A percentile compares a stretch with the other conserved stretches of the same genome.
Evolutionary conservation across 2,797 vertebrate genomes (phyloP).

Genomic region (Bryconaethiops microstoma): DNA sequence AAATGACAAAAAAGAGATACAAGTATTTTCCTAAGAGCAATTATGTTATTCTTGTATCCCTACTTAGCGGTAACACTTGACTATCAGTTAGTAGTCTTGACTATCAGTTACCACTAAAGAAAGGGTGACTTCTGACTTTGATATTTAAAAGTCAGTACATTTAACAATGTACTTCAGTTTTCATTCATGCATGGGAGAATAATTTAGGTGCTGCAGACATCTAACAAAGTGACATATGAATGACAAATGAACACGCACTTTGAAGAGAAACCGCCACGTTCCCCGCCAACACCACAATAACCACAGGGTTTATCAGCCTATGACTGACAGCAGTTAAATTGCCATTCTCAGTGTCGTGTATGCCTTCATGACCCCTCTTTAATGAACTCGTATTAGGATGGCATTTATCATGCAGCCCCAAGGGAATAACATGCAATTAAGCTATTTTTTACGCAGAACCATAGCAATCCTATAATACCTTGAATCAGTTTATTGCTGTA

Average conservation of each 20-base stretch:
- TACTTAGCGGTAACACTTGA: too few species aligned
- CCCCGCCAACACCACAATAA: background rate
- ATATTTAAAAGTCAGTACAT: background rate
- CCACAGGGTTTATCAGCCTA: background rate
- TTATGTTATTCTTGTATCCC: too few species aligned
- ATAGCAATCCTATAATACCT: background rate
- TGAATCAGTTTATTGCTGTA: conserved; percentile 1
- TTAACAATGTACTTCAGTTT: background rate
- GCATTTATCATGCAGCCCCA: conserved; percentile 12
- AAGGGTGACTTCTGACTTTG: background rate
- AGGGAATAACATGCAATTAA: conserved; percentile 9
- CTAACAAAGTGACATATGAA: conserved; percentile 8
- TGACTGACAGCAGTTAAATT: conserved; percentile 21
- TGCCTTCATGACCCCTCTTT: conserved; percentile 15
- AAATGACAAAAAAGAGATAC: too few species aligned
- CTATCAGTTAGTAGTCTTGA: too few species aligned
- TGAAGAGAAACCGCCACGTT: background rate
- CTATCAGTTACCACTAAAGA: too few species aligned
- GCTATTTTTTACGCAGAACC: background rate
- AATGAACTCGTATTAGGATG: conserved; percentile 26
- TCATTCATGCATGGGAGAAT: background rate
- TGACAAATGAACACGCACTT: conserved; percentile 11
- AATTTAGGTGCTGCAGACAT: background rate
- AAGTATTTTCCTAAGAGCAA: too few species aligned
- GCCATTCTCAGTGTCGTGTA: conserved; percentile 1